Evolutionary conservation across 1,140 invertebrate genomes (phyloP), one percentile per base, ranked within the genome.

Genomic region (Aricia agestis): DNA sequence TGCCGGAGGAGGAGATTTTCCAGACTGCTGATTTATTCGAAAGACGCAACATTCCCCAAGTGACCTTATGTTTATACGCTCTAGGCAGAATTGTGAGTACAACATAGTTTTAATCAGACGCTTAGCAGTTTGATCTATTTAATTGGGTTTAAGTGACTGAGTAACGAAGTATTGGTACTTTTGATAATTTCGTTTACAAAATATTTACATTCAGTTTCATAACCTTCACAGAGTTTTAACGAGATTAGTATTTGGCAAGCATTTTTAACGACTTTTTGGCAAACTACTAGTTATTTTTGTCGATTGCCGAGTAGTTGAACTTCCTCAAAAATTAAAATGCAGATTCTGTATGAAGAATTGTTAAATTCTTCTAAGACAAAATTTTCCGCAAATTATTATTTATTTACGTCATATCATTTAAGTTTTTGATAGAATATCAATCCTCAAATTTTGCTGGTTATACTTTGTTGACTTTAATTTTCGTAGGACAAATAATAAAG

Each of bases 1-100:
- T 99, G 11, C 98, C 96, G 45, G 96, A 98, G 82, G 97, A 98
- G 86, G 98, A 99, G 93, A 98, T 99, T 79, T 99, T 99, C 94
- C 98, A 99, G 92, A 99, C 98, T 0, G 98, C 98, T 42, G 98
- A 99, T 93, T 93, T 99, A 6, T 99, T 98, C 86, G 98, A 99
- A 89, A 96, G 95, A 84, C 95, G 98, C 80, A 99, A 99, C 93
- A 98, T 99, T 90, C 94, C 97, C 69, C 98, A 99, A 94, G 98
- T 99, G 59, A 97, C 97, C 1, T 93, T 98, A 61, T 98, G 97
- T 81, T 92, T 99, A 17, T 98, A 97, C 80, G 94, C 98, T 3
- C 93, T 99, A 58, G 97, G 95, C 25, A 95, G 98, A 93, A 95
- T 97, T 72, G 98, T 99, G 94, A 96, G 97, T 95, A 73, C 15